These are phyloP conservation scores for Caenorhabditis wallacei DNA, from an alignment of 2,888 invertebrate genomes.

Conservation along the genomic window DNA sequence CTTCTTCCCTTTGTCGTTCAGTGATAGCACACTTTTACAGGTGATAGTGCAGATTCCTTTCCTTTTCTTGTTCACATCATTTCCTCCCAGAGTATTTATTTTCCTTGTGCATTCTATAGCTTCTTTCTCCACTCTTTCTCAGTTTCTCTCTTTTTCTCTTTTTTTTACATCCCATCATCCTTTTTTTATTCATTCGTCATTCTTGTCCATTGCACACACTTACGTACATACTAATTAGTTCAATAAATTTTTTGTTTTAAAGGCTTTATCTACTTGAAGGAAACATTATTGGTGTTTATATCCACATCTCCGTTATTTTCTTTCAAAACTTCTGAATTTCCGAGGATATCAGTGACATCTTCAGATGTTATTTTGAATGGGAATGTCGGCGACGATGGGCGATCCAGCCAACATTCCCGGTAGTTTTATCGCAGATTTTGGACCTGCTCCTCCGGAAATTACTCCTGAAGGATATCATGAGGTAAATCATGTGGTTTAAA, in stretches of 20 bases:
- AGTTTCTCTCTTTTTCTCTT: neutral
- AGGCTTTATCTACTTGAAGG: slow-evolving; percentile 3
- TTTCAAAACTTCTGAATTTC: neutral
- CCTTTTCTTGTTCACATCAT: slow-evolving; percentile 37
- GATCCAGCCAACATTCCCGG: slow-evolving; percentile 54
- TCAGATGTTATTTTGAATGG: slow-evolving; percentile 53
- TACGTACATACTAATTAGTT: slow-evolving; percentile 42
- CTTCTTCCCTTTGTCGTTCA: slow-evolving; percentile 56
- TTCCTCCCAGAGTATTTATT: slow-evolving; percentile 53
- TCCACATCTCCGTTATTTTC: neutral
- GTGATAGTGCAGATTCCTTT: slow-evolving; percentile 52
- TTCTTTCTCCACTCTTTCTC: slow-evolving; percentile 31
- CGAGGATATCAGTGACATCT: neutral
- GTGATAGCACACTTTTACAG: slow-evolving; percentile 60
- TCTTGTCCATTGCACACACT: slow-evolving; percentile 39
- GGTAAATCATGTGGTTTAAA: slow-evolving; percentile 43
- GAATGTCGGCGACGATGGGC: slow-evolving; percentile 56
- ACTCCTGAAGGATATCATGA: slow-evolving; percentile 71
- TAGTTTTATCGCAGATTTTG: slow-evolving; percentile 72
- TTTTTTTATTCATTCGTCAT: slow-evolving; percentile 23
- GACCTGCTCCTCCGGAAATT: slow-evolving; percentile 68
- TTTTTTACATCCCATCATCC: slow-evolving; percentile 35
- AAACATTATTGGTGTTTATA: slow-evolving; percentile 32
- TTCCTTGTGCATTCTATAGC: slow-evolving; percentile 49
- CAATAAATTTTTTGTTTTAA: slow-evolving; percentile 26